A percentile compares a stretch with the other conserved stretches of the same genome.
These are phyloP conservation scores for Bombus superbus DNA, from an alignment of 1,140 invertebrate species.

Conservation along the genomic window DNA sequence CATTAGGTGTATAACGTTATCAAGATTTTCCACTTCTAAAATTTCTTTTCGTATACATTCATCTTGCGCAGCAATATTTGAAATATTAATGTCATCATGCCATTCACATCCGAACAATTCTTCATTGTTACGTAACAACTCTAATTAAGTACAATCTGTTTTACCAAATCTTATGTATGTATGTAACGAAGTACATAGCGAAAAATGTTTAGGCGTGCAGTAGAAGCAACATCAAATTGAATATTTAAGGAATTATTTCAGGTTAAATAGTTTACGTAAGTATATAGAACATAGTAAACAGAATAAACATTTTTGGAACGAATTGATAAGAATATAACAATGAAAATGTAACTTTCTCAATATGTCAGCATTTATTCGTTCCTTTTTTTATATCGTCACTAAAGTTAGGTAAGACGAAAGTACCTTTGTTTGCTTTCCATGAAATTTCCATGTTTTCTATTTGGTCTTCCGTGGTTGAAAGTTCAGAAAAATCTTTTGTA, in stretches of 20 bases:
- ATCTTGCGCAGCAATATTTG: not conserved
- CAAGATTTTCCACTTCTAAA: conserved; percentile 48
- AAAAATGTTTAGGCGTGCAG: not conserved
- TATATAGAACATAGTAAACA: not conserved
- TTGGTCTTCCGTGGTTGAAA: conserved; percentile 15
- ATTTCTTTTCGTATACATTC: conserved; percentile 48
- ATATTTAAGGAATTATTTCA: not conserved
- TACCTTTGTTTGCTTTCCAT: conserved; percentile 63
- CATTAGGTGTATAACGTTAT: conserved; percentile 53
- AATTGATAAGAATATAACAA: conserved; percentile 15
- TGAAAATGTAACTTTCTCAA: not conserved
- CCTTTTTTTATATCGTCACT: not conserved
- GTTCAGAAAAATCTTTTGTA: not conserved
- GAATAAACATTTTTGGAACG: not conserved
- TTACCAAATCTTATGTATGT: not conserved
- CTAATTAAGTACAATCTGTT: conserved; percentile 4
- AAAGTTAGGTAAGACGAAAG: not conserved
- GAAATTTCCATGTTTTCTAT: conserved; percentile 53
- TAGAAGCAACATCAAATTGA: not conserved
- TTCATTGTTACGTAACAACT: not conserved
- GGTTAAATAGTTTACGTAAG: conserved; percentile 3
- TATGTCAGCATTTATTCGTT: conserved; percentile 13
- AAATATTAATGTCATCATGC: not conserved
- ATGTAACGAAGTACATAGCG: no score
- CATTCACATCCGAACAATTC: not conserved